Conservation (phyloP, 2,888 invertebrate genomes). For the Xylocampa areola region DNA sequence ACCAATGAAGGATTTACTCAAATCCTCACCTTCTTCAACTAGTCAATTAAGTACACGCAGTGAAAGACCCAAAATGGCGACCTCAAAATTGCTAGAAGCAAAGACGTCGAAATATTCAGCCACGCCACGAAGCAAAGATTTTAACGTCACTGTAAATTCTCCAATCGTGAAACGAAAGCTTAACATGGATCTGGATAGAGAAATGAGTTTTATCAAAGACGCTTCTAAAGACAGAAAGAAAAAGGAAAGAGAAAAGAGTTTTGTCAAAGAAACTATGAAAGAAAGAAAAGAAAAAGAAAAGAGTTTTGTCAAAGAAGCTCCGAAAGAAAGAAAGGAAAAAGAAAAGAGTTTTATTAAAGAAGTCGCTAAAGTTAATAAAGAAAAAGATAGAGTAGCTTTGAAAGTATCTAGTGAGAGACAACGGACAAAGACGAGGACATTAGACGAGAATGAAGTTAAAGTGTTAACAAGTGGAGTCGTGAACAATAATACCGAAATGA, state of each 20-base stretch:
- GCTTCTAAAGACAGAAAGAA: too few relatives aligned
- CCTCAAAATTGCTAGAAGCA: conserved; percentile 46
- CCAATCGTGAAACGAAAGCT: conserved; percentile 72
- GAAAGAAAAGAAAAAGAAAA: conserved; percentile 34
- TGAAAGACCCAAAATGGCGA: conserved; percentile 46
- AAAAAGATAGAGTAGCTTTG: conserved; percentile 24
- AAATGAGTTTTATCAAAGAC: conserved; percentile 38
- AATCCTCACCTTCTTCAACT: conserved; percentile 74
- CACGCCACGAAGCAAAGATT: conserved; percentile 52
- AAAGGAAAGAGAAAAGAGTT: conserved; percentile 41
- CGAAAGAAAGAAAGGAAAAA: conserved; percentile 16
- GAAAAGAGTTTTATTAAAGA: conserved; percentile 35
- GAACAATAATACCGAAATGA: conserved; percentile 81
- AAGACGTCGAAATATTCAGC: conserved; percentile 51
- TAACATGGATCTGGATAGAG: conserved; percentile 51
- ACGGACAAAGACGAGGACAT: conserved; percentile 81
- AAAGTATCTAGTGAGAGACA: conserved; percentile 63
- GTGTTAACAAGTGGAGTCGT: conserved; percentile 72
- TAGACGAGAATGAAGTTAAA: conserved; percentile 83
- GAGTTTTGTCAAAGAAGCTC: conserved; percentile 36
- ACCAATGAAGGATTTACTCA: conserved; percentile 77
- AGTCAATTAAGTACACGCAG: conserved; percentile 61
- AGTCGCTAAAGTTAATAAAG: conserved; percentile 39
- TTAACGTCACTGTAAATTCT: conserved; percentile 79
- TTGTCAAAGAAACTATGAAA: conserved; percentile 28